These are phyloP conservation scores for Drosophila pruinosa DNA, from an alignment of 1,140 invertebrate species.

Conservation along the genomic window DNA sequence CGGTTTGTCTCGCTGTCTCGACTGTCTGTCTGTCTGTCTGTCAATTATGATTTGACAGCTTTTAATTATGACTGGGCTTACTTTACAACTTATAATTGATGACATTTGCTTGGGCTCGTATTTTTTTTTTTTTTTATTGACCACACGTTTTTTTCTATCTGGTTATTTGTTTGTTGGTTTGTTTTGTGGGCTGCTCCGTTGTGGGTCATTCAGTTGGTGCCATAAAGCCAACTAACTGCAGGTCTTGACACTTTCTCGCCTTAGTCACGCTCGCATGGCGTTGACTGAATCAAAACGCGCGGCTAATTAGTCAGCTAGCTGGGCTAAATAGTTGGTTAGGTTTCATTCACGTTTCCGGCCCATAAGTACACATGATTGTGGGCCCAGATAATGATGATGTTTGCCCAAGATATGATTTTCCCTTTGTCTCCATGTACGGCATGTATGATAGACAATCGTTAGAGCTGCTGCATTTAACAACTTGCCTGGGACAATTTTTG, in stretches of 20 bases:
- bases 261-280: slow-evolving; percentile 27
- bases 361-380: too few relatives aligned
- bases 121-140: neutral
- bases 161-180: slow-evolving; percentile 16
- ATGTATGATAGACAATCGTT: neutral
- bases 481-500: neutral
- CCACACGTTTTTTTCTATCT: slow-evolving; percentile 22
- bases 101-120: slow-evolving; percentile 46
- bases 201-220: slow-evolving; percentile 39
- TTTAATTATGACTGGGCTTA: slow-evolving; percentile 63
- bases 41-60: slow-evolving; percentile 74
- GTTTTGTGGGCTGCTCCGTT: neutral
- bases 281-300: slow-evolving; percentile 11
- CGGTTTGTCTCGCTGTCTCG: too few relatives aligned
- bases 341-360: slow-evolving; percentile 18
- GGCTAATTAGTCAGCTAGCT: slow-evolving; percentile 27
- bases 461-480: too few relatives aligned
- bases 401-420: too few relatives aligned
- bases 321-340: neutral
- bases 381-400: too few relatives aligned
- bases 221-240: slow-evolving; percentile 28
- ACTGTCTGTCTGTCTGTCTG: slow-evolving; percentile 6
- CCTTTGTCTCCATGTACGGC: too few relatives aligned
- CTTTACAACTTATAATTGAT: slow-evolving; percentile 64
- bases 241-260: slow-evolving; percentile 42